Conservation (phyloP, 2,113 vertebrate species). For the Dicaeum eximium region DNA sequence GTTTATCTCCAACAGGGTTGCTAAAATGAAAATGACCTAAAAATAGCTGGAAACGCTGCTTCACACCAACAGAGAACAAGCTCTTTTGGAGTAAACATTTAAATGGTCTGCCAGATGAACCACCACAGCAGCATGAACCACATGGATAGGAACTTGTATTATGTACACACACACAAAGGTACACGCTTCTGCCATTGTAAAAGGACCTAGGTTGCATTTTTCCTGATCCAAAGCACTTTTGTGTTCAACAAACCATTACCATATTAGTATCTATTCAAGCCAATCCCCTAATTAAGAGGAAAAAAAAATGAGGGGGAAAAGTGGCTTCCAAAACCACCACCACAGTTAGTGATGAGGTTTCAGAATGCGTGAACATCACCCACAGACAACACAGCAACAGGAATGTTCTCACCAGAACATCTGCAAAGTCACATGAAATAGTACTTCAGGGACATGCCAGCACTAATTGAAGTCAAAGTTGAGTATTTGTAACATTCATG, state of each 20-base stretch:
- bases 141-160: conserved; percentile 48
- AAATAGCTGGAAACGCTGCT: conserved; percentile 74
- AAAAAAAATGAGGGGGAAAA: not conserved
- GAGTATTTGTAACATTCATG: not conserved
- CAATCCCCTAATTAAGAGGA: not conserved
- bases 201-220: not conserved
- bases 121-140: conserved; percentile 51
- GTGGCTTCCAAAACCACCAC: not conserved
- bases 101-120: conserved; percentile 68
- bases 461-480: not conserved
- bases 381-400: not conserved
- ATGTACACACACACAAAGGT: not conserved
- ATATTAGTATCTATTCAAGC: not conserved
- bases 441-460: not conserved
- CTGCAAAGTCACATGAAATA: not conserved
- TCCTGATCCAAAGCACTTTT: not conserved
- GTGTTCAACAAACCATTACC: not conserved
- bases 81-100: conserved; percentile 73
- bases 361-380: not conserved
- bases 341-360: not conserved
- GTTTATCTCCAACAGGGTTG: conserved; percentile 70
- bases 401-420: not conserved
- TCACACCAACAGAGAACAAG: conserved; percentile 73
- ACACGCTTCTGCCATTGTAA: not conserved
- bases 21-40: conserved; percentile 74